Evolutionary conservation across 2,113 vertebrate species (phyloP).

Genomic region (Dasyprocta punctata): DNA sequence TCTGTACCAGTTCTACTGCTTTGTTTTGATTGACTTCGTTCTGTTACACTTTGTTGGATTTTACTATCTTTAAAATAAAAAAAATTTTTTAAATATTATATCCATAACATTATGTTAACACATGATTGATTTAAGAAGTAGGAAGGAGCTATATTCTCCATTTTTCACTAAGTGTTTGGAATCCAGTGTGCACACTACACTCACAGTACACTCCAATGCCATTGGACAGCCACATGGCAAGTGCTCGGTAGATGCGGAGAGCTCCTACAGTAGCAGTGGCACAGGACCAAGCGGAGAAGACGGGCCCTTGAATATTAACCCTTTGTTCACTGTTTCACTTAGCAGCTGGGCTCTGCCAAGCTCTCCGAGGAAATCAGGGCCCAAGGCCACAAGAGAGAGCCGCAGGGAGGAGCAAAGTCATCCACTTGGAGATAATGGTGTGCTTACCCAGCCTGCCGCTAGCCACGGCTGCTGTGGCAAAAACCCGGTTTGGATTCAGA

Average conservation of each 20-base stretch:
- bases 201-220: neutral
- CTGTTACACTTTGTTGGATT: no score
- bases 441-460: neutral
- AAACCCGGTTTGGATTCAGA: conserved; percentile 50
- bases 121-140: neutral
- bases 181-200: neutral
- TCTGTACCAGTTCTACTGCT: no score
- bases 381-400: neutral
- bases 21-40: no score
- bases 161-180: neutral
- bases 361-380: conserved; percentile 1
- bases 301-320: neutral
- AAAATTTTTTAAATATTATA: conserved; percentile 42
- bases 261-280: neutral
- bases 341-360: neutral
- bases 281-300: neutral
- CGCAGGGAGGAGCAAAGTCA: neutral
- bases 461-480: conserved; percentile 49
- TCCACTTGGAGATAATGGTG: neutral
- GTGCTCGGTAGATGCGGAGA: neutral
- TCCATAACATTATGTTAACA: neutral
- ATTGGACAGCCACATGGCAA: neutral
- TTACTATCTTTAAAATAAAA: no score
- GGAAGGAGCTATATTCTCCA: neutral
- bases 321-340: neutral